These are phyloP conservation scores for Carettochelys insculpta DNA, from an alignment of 2,113 vertebrate genomes.

Conservation along the genomic window DNA sequence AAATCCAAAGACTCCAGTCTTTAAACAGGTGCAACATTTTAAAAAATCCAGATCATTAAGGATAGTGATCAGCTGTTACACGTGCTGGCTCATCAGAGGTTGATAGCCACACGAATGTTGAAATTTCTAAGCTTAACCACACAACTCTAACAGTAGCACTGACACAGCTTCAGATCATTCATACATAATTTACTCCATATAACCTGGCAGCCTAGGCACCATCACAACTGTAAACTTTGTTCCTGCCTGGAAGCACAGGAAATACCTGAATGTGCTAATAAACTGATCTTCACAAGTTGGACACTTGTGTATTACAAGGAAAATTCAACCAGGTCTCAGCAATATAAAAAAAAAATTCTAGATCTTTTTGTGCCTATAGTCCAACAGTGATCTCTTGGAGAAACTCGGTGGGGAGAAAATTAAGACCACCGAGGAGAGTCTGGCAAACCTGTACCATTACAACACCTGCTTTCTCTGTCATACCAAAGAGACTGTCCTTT, in stretches of 20 bases:
- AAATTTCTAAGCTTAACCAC: background rate
- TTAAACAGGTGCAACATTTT: background rate
- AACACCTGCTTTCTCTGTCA: slow-evolving; percentile 31
- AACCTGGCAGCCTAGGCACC: slow-evolving; percentile 51
- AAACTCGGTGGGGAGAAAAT: slow-evolving; percentile 20
- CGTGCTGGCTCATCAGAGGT: background rate
- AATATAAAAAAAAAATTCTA: slow-evolving; percentile 54
- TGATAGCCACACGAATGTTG: background rate
- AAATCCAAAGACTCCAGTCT: background rate
- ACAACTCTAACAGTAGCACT: background rate
- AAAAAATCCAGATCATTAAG: background rate
- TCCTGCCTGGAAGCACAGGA: slow-evolving; percentile 69
- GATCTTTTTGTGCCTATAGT: slow-evolving; percentile 58
- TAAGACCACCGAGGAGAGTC: slow-evolving; percentile 48
- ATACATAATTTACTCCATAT: background rate
- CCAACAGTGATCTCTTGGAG: slow-evolving; percentile 35
- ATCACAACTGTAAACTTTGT: slow-evolving; percentile 73
- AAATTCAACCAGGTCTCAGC: slow-evolving; percentile 69
- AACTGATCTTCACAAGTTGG: slow-evolving; percentile 60
- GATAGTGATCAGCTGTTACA: background rate
- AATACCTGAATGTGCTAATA: slow-evolving; percentile 70
- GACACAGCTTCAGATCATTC: background rate
- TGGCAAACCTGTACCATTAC: slow-evolving; percentile 32
- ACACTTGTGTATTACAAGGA: slow-evolving; percentile 57
- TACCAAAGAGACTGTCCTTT: slow-evolving; percentile 38